Base-by-base conservation (phyloP, 1,140 invertebrate species). In the Melitaea cinxia region DNA sequence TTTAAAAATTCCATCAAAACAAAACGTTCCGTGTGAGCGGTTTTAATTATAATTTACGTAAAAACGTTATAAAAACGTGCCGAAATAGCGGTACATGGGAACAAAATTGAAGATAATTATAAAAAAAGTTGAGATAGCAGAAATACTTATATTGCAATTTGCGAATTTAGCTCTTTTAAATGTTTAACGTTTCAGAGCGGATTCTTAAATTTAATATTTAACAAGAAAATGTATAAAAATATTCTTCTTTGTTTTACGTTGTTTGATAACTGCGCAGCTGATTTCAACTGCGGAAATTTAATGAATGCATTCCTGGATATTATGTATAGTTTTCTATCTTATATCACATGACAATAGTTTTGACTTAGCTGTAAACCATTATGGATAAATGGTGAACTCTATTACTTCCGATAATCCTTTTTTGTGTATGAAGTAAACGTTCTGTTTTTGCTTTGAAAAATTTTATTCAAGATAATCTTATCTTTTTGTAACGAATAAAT, bases 1-100 rank as follows among this genome's bases (percentile, higher is more conserved):
- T 54, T 54, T 35, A 35, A 54, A 54, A 54, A 54, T 54, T 54
- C 52, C 52, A 54, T 54, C 52, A 54, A 17, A 28, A 35, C 30
- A 17, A 54, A 54, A 21, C 30, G 26, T 26, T 35, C 30, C 15
- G 52, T 15, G 23, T 54, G 52, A 54, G 6, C 15, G 42, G 9
- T 54, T 53, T 54, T 54, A 54, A 54, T 54, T 54, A 54, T 54
- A 54, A 54, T 21, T 54, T 19, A 30, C 12, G 30, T 19, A 54
- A 54, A 54, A 54, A 33, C 15, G 52, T 35, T 21, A 19, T 19
- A 54, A 54, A 54, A 54, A 33, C 15, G 52, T 35, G 17, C 28
- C 30, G 23, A 35, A 54, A 54, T 35, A 19, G 26, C 50, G 52
- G 50, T 53, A 14, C 15, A n/a, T 35, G 15, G 26, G n/a, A 33